A percentile compares a stretch with the other conserved stretches of the same genome.
Evolutionary conservation across 2,797 vertebrate species (phyloP).

Genomic region (Poliocrania exsul): DNA sequence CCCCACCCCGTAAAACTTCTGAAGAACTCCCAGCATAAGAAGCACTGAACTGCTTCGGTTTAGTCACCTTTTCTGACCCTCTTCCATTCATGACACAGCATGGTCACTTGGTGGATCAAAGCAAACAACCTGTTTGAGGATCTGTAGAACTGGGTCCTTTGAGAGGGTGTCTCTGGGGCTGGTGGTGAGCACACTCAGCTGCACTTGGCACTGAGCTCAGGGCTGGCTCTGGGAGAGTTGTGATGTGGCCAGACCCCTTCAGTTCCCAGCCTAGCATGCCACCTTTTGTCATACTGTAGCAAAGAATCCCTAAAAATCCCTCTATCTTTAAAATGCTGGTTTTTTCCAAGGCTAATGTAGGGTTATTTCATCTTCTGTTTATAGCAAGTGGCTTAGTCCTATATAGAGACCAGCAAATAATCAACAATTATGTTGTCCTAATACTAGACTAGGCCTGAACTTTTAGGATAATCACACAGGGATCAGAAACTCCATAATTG

Average conservation of each 20-base stretch:
- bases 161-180: background rate
- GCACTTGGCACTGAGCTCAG: background rate
- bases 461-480: background rate
- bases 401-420: background rate
- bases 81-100: background rate
- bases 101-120: background rate
- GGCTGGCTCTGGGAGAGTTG: background rate
- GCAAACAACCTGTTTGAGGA: background rate
- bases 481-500: background rate
- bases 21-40: background rate
- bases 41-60: background rate
- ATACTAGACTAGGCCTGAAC: background rate
- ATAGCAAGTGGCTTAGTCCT: background rate
- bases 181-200: background rate
- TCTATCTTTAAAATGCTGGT: background rate
- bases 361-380: background rate
- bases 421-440: background rate
- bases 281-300: background rate
- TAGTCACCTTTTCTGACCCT: background rate
- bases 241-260: background rate
- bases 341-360: background rate
- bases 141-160: accelerated
- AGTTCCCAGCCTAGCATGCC: background rate
- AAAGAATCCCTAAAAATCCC: background rate
- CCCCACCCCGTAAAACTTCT: background rate